Evolutionary conservation across 2,797 vertebrate genomes (phyloP).

Genomic region (Gymnoscopelus microlampas): DNA sequence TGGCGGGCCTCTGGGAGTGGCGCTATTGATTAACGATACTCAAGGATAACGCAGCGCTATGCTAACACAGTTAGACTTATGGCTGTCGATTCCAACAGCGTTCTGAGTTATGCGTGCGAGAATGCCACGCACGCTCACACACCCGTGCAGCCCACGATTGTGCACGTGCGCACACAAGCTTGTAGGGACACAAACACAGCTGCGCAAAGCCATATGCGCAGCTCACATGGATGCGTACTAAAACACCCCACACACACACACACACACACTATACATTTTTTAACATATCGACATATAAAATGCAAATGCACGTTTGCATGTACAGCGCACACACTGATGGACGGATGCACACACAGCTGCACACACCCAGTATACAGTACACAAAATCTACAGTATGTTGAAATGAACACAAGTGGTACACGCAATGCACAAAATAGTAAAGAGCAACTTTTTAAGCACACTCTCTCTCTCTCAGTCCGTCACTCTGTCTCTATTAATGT

Average conservation of each 20-base stretch:
- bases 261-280: background rate
- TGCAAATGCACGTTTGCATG: no score
- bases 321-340: no score
- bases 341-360: no score
- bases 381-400: no score
- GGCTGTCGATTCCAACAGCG: constrained; percentile 47
- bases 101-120: no score
- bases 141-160: background rate
- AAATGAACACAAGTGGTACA: background rate
- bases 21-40: constrained; percentile 57
- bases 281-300: background rate
- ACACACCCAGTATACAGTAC: no score
- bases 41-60: constrained; percentile 60
- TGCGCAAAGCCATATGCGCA: background rate
- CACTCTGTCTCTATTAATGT: no score
- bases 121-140: constrained; percentile 1
- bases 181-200: background rate
- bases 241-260: background rate
- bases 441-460: no score
- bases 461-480: no score
- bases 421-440: background rate
- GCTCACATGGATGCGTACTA: background rate
- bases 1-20: constrained; percentile 22
- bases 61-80: constrained; percentile 60
- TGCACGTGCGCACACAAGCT: constrained; percentile 6